phyloP scores from a whole-genome alignment of 2,888 invertebrate species.

The Pharmacophagus antenor region DNA sequence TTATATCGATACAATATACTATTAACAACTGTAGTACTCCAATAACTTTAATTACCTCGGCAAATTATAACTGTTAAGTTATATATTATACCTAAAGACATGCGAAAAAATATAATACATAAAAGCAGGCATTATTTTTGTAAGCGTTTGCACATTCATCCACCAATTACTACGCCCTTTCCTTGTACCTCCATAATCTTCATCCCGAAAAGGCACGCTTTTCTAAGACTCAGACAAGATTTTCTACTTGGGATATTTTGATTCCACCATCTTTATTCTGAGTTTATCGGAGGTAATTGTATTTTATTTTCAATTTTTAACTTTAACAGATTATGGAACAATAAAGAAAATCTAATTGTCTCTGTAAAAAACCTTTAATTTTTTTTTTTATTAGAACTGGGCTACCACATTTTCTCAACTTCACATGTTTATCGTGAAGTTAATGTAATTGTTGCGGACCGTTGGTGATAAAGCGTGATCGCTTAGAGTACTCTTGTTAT shows the following conservation, averaged over 20 bases:
- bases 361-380: too few species aligned
- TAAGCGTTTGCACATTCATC: conserved; percentile 40
- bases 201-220: conserved; percentile 30
- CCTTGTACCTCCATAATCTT: conserved; percentile 47
- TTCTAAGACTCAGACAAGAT: conserved; percentile 4
- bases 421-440: too few species aligned
- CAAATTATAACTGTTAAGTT: neutral
- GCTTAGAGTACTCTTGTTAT: too few species aligned
- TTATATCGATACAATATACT: neutral
- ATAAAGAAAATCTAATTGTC: too few species aligned
- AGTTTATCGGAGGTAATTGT: too few species aligned
- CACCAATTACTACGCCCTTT: conserved; percentile 57
- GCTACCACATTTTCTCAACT: too few species aligned
- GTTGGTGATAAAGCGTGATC: too few species aligned
- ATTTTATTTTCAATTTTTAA: too few species aligned
- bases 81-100: too few species aligned
- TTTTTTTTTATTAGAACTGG: too few species aligned
- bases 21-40: neutral
- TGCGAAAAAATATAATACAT: conserved; percentile 8
- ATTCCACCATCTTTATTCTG: neutral
- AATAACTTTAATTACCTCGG: neutral
- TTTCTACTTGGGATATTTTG: neutral
- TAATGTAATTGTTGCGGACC: too few species aligned
- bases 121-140: conserved; percentile 44
- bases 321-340: too few species aligned